These are phyloP conservation scores for Eublepharis macularius DNA, from an alignment of 2,113 vertebrate genomes.

Conservation along the genomic window DNA sequence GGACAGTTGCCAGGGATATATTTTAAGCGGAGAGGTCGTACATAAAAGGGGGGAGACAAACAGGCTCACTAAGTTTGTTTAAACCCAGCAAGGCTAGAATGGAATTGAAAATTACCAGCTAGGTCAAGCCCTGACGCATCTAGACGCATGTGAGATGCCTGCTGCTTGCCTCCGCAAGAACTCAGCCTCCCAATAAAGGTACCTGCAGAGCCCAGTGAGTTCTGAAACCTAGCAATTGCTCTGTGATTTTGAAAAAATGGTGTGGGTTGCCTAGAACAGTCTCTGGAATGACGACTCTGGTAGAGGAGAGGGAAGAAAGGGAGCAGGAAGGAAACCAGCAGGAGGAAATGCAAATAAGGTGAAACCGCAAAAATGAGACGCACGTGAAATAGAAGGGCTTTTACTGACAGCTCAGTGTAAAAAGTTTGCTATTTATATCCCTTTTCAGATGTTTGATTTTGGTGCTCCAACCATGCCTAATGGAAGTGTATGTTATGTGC, in stretches of 20 bases:
- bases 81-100: slow-evolving; percentile 1
- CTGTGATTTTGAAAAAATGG: not conserved
- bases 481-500: too few species aligned
- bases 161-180: not conserved
- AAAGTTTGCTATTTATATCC: too few species aligned
- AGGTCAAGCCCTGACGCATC: slow-evolving; percentile 13
- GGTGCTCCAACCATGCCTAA: too few species aligned
- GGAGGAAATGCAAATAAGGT: not conserved
- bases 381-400: too few species aligned
- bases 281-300: too few species aligned
- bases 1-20: slow-evolving; percentile 1
- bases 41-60: not conserved
- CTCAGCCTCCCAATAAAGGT: not conserved
- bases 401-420: too few species aligned
- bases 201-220: too few species aligned
- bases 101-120: not conserved
- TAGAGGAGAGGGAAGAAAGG: not conserved
- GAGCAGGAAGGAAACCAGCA: not conserved
- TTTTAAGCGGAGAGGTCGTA: slow-evolving; percentile 32
- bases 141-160: not conserved
- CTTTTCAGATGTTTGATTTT: too few species aligned
- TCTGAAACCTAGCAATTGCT: not conserved
- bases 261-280: not conserved
- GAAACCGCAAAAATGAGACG: not conserved
- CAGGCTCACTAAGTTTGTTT: not conserved